Evolutionary conservation across 2,888 invertebrate genomes (phyloP).

Genomic region (Epinotia brunnichana): DNA sequence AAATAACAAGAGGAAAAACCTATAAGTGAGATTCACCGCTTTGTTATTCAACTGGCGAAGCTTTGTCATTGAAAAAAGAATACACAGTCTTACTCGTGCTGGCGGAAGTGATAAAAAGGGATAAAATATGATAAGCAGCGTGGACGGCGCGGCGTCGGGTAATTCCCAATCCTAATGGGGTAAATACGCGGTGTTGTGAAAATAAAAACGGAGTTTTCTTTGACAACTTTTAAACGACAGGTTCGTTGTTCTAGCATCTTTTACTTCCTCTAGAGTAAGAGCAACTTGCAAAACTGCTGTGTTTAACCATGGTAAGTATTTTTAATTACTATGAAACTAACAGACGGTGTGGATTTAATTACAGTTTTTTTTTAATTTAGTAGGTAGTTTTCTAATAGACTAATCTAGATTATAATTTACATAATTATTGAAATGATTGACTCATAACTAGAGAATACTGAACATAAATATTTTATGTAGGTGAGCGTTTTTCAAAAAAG

Average conservation of each 20-base stretch:
- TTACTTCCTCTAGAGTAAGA: background rate
- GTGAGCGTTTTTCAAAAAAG: too few relatives aligned
- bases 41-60: conserved; percentile 69
- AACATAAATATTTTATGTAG: too few relatives aligned
- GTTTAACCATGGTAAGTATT: background rate
- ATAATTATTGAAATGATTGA: too few relatives aligned
- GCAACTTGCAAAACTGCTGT: background rate
- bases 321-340: background rate
- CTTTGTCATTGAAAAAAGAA: conserved; percentile 74
- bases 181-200: conserved; percentile 19
- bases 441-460: too few relatives aligned
- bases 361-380: too few relatives aligned
- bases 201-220: conserved; percentile 11
- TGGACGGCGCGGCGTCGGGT: conserved; percentile 22
- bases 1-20: conserved; percentile 17
- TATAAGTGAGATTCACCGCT: conserved; percentile 68
- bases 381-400: too few relatives aligned
- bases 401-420: too few relatives aligned
- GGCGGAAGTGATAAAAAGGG: conserved; percentile 67
- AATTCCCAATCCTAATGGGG: conserved; percentile 32
- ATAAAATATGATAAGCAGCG: conserved; percentile 60
- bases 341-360: background rate
- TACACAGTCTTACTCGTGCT: conserved; percentile 60
- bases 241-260: background rate
- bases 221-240: background rate